Evolutionary conservation across 1,140 invertebrate genomes (phyloP).

Genomic region (Geopemphigus sp.): DNA sequence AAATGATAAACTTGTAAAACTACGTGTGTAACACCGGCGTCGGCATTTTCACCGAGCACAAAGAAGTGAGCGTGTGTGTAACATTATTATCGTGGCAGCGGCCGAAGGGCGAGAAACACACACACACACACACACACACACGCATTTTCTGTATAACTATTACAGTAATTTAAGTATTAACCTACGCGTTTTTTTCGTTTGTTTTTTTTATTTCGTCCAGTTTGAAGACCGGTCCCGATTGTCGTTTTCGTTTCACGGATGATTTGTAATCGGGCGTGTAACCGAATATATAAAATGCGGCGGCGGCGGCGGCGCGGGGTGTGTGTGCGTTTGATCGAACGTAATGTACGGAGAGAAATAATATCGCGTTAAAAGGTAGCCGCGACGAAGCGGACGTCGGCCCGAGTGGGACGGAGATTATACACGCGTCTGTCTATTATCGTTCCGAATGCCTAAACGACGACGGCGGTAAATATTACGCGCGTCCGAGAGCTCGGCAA

Average conservation of each 20-base stretch:
- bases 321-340: constrained; percentile 26
- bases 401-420: too few relatives aligned
- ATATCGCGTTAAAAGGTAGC: too few relatives aligned
- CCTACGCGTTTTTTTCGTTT: constrained; percentile 13
- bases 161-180: constrained; percentile 41
- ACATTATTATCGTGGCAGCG: constrained; percentile 18
- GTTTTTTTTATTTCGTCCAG: constrained; percentile 2
- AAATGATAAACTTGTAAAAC: constrained; percentile 49
- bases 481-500: not conserved
- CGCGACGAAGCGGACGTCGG: too few relatives aligned
- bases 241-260: constrained; percentile 49
- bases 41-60: constrained; percentile 23
- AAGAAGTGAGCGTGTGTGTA: constrained; percentile 9
- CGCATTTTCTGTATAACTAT: not conserved
- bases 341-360: too few relatives aligned
- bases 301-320: not conserved
- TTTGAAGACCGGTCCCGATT: constrained; percentile 48
- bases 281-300: constrained; percentile 31
- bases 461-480: not conserved
- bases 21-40: constrained; percentile 40
- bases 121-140: not conserved
- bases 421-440: too few relatives aligned
- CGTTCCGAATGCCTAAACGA: too few relatives aligned
- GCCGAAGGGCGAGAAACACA: constrained; percentile 24
- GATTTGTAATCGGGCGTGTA: constrained; percentile 42